These are phyloP conservation scores for Rhinella marina DNA, from an alignment of 2,797 vertebrate genomes.

Conservation along the genomic window DNA sequence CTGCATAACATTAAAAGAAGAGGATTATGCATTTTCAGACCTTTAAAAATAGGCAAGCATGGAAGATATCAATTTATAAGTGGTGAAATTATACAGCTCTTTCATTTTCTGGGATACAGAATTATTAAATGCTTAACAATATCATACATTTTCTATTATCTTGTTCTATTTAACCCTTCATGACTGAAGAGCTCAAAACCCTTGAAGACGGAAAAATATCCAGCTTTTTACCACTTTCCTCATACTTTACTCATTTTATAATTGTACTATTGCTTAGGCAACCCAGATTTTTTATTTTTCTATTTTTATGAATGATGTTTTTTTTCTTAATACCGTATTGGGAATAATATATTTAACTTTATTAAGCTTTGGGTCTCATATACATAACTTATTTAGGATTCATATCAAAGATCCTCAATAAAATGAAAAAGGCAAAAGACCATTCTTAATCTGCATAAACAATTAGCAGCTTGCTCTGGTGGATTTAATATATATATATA, in stretches of 20 bases:
- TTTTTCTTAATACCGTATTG: background rate
- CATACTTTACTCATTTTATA: background rate
- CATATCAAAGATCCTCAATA: too few relatives aligned
- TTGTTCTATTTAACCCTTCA: background rate
- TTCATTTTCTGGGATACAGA: background rate
- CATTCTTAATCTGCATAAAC: too few relatives aligned
- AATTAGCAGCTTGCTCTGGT: too few relatives aligned
- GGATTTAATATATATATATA: too few relatives aligned
- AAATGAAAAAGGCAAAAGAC: too few relatives aligned
- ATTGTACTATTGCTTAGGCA: background rate
- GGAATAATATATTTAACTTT: background rate
- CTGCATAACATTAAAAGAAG: slow-evolving; percentile 30
- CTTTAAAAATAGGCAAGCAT: slow-evolving; percentile 16
- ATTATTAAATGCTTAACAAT: slow-evolving; percentile 25
- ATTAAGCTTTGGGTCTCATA: too few relatives aligned
- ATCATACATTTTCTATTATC: background rate
- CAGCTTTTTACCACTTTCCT: background rate
- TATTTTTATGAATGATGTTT: background rate
- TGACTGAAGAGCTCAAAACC: background rate
- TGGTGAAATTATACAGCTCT: slow-evolving; percentile 14
- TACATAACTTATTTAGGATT: too few relatives aligned
- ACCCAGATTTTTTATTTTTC: background rate
- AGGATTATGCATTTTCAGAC: slow-evolving; percentile 20
- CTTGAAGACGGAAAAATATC: background rate
- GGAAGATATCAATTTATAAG: slow-evolving; percentile 7